Evolutionary conservation across 2,797 vertebrate genomes (phyloP), one percentile per base, ranked within the genome.

Genomic region (Melanogrammus aeglefinus): DNA sequence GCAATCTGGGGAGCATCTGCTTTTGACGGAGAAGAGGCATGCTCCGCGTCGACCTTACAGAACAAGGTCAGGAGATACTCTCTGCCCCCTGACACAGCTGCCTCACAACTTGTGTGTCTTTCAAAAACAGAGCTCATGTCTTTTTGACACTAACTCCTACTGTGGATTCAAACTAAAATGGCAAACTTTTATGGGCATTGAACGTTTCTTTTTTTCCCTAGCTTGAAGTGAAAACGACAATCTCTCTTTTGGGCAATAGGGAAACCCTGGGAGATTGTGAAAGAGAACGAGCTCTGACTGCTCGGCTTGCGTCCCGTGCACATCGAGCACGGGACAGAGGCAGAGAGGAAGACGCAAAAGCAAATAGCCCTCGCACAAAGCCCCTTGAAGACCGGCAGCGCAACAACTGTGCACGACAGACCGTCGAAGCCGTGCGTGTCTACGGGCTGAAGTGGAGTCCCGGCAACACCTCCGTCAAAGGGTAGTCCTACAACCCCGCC

Each of bases 1-100:
- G 81, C 84, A 84, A 92, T 92, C 91, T 88, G 84, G 82, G 86
- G 87, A 90, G 88, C 88, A 89, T 92, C 90, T 84, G 86, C 82
- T 31, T 39, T 74, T 84, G 80, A 90, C 83, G 90, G 87, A 85
- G 81, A 81, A 80, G 82, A 82, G 82, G 57, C 72, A 86, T 82
- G 85, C 79, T 81, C 82, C 73, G 77, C 81, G 83, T 88, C 33
- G 47, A 76, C 75, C 84, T 86, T 83, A 86, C 78, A 88, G 86
- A 88, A 87, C 80, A 85, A 87, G 89, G 89, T 90, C 84, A 89
- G 79, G 83, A 33, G 84, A 91, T 90, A 90, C 79, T 85, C 89
- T 87, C 47, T 29, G 27, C 82, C 81, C 81, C 63, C 78, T 84
- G 81, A 83, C 83, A 84, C 81, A 83, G 63, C 76, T 29, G 77